Conservation (phyloP, 2,113 vertebrate genomes). For the Gobiocypris rarus region DNA sequence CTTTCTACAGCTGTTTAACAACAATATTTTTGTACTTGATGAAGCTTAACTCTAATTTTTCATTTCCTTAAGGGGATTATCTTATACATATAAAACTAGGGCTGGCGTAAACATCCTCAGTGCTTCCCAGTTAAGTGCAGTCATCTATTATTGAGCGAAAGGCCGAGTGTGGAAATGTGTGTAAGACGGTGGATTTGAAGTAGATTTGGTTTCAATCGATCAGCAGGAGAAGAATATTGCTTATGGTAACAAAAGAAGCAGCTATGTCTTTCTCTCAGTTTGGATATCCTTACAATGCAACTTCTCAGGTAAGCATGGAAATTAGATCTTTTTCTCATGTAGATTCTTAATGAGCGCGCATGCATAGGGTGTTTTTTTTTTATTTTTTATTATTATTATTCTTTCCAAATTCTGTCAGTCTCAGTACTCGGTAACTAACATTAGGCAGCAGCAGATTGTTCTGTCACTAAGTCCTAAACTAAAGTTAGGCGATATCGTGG, state of each 20-base stretch:
- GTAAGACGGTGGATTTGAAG: constrained; percentile 85
- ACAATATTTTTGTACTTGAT: constrained; percentile 76
- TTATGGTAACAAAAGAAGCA: constrained; percentile 87
- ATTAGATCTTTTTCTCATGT: constrained; percentile 24
- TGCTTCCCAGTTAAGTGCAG: constrained; percentile 83
- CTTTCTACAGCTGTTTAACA: constrained; percentile 82
- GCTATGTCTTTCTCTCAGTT: constrained; percentile 98
- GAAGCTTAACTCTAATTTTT: constrained; percentile 80
- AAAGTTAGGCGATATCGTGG: constrained; percentile 48
- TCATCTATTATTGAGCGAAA: constrained; percentile 90
- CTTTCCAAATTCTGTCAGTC: constrained; percentile 16
- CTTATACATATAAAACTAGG: constrained; percentile 81
- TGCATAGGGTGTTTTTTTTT: not conserved
- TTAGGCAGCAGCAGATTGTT: not conserved
- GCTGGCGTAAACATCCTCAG: constrained; percentile 78
- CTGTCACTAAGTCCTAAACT: constrained; percentile 32
- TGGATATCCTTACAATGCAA: constrained; percentile 93
- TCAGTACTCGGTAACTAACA: not conserved
- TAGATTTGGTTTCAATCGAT: constrained; percentile 88
- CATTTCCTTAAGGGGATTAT: constrained; percentile 81
- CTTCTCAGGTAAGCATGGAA: constrained; percentile 91
- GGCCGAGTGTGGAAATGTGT: constrained; percentile 86
- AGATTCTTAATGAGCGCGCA: not conserved
- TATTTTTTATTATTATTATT: too few species aligned
- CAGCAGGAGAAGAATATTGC: constrained; percentile 86